Evolutionary conservation across 1,140 invertebrate species (phyloP), one percentile per base, ranked within the genome.

Genomic region (Calosoma granatense): DNA sequence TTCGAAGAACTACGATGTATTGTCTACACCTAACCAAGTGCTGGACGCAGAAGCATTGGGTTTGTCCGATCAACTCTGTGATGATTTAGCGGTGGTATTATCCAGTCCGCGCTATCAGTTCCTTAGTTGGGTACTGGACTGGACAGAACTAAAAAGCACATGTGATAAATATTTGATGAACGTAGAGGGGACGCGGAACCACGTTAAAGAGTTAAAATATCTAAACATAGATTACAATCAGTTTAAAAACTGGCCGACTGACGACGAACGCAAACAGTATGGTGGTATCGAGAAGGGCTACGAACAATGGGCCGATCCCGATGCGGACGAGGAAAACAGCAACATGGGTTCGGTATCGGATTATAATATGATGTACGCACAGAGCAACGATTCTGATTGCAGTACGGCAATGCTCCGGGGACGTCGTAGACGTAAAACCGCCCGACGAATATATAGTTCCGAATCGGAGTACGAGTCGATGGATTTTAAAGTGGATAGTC

Each of bases 211-310:
- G 58, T 65, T 84, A 2, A 83, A 83, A 63, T 83, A 78, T 65
- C 64, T 84, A 0, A 81, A 84, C 56, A 81, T 84, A 53, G 81
- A 84, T 66, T 83, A 84, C 60, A 79, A 76, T 22, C 78, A 80
- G 60, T 84, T 83, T 61, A 71, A 69, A 57, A 57, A 76, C 64
- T 79, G 80, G 1, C 74, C 72, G 62, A 73, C 15, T 63, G 67
- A 2, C 66, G 0, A 74, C 70, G 12, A 70, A 73, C 12, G 64
- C 65, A 1, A 72, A 71, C 30, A 71, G 54, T 63, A 60, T 63
- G 60, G 72, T n/a, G 79, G 79, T 0, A 82, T 82, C 26, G 80
- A 82, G 59, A 79, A 80, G 54, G 76, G 78, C 1, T 79, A 79
- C 63, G 78, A 79, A 57, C 72, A 76, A 9, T 78, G 22, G 23